These are phyloP conservation scores for Leptinotarsa texana DNA, from an alignment of 1,140 invertebrate genomes.

Conservation along the genomic window DNA sequence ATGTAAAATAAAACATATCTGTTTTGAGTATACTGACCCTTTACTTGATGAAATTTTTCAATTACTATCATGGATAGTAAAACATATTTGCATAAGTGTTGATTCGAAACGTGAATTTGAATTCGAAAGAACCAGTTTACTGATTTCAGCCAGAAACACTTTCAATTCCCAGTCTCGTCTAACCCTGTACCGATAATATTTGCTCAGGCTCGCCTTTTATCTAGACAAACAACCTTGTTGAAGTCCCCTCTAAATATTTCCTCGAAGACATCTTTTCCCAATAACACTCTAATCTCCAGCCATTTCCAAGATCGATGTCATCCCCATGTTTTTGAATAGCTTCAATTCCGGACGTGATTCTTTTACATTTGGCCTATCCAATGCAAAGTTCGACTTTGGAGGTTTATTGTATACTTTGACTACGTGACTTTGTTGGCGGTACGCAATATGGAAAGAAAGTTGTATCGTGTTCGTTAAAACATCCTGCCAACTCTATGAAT, in stretches of 20 bases:
- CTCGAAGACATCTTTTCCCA: not conserved
- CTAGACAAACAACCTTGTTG: not conserved
- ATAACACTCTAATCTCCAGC: not conserved
- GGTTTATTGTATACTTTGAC: constrained; percentile 3
- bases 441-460: not conserved
- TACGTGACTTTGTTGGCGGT: not conserved
- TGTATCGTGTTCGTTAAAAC: not conserved
- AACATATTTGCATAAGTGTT: no score
- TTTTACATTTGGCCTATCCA: constrained; percentile 8
- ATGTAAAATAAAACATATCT: no score
- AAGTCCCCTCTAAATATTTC: not conserved
- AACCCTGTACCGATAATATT: no score
- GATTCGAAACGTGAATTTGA: no score
- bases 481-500: not conserved
- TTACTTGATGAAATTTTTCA: no score
- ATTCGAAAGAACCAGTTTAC: no score
- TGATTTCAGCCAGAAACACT: no score
- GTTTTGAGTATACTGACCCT: no score
- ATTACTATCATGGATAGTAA: no score
- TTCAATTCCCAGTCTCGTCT: no score
- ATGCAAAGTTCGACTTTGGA: not conserved
- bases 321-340: not conserved
- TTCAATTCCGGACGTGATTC: not conserved
- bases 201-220: not conserved
- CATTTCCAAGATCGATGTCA: not conserved